A percentile compares a stretch with the other conserved stretches of the same genome.
Evolutionary conservation across 2,888 invertebrate genomes (phyloP).

Genomic region (Perizoma affinitatum): DNA sequence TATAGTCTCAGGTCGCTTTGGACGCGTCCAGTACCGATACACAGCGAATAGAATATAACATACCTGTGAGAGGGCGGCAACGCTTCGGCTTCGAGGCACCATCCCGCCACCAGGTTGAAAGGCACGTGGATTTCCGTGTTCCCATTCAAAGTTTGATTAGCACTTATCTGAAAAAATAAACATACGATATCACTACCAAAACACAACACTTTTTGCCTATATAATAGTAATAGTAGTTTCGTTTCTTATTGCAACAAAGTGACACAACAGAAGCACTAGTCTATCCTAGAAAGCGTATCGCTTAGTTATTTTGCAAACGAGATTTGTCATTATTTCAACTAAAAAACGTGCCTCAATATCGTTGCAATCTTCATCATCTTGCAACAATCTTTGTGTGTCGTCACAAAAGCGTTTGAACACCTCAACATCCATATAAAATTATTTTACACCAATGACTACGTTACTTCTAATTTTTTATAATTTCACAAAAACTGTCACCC

Average conservation of each 20-base stretch:
- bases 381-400: slow-evolving; percentile 31
- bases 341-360: slow-evolving; percentile 28
- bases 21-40: no score
- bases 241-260: background rate
- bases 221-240: background rate
- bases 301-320: background rate
- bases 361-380: slow-evolving; percentile 28
- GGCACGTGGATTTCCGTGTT: slow-evolving; percentile 86
- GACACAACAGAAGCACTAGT: background rate
- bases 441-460: no score
- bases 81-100: slow-evolving; percentile 96
- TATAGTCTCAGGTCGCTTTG: no score
- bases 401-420: slow-evolving; percentile 34
- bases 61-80: slow-evolving; percentile 88
- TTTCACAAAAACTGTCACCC: slow-evolving; percentile 13
- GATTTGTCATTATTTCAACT: background rate
- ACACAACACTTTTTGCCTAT: slow-evolving; percentile 4
- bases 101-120: slow-evolving; percentile 93
- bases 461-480: background rate
- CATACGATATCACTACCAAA: slow-evolving; percentile 21
- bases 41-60: no score
- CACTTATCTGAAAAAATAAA: slow-evolving; percentile 70
- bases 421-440: slow-evolving; percentile 27
- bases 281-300: slow-evolving; percentile 7
- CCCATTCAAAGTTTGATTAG: slow-evolving; percentile 79